These are phyloP conservation scores for Drosophila nigrodunni DNA, from an alignment of 1,140 invertebrate species.

Conservation along the genomic window DNA sequence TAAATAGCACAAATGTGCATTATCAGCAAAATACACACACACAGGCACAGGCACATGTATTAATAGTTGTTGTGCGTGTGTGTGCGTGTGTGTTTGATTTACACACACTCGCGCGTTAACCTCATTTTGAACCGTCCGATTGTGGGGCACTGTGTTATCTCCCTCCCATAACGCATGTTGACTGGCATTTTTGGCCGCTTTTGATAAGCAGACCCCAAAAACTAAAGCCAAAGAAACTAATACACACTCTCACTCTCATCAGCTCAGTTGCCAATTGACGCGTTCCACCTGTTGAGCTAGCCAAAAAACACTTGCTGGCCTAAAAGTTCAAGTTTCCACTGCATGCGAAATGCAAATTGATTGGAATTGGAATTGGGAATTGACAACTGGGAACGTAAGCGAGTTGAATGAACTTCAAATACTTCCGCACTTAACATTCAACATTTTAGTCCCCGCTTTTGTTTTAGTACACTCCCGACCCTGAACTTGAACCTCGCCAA, in stretches of 20 bases:
- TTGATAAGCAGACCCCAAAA: conserved; percentile 41
- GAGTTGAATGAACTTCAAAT: conserved; percentile 43
- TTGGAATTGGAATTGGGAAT: background rate
- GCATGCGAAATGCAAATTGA: conserved; percentile 7
- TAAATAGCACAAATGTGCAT: conserved; percentile 82
- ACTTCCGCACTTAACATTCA: conserved; percentile 34
- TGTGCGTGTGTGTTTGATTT: conserved; percentile 24
- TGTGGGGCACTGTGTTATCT: conserved; percentile 81
- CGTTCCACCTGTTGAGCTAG: conserved; percentile 35
- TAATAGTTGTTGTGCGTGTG: background rate
- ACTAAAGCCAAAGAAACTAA: background rate
- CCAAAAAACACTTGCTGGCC: background rate
- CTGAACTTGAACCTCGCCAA: conserved; percentile 70
- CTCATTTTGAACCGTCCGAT: conserved; percentile 79
- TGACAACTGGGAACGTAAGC: background rate
- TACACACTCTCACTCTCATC: background rate
- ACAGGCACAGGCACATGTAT: conserved; percentile 30
- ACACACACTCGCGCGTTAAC: conserved; percentile 58
- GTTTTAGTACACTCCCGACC: conserved; percentile 48
- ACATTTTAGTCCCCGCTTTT: conserved; percentile 37
- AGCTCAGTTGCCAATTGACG: conserved; percentile 26
- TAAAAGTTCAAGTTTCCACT: background rate
- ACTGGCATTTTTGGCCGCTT: conserved; percentile 55
- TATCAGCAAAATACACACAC: conserved; percentile 50
- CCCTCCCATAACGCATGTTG: conserved; percentile 49